These are phyloP conservation scores for Mycalesis mineus DNA, from an alignment of 2,888 invertebrate species.

Conservation along the genomic window DNA sequence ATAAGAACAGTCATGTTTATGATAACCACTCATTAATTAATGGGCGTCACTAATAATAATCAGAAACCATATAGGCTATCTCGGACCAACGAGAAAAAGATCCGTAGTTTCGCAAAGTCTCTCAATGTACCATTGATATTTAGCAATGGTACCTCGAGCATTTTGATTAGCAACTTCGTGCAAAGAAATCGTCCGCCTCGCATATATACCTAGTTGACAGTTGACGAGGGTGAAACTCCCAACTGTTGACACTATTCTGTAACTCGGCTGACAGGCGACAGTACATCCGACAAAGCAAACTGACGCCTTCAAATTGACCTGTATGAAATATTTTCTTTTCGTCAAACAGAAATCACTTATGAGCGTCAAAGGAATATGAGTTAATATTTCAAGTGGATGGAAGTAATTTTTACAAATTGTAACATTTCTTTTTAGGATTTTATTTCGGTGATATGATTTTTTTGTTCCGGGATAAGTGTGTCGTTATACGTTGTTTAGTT, in stretches of 20 bases:
- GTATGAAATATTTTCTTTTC: neutral
- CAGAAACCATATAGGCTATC: no score
- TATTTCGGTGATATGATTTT: neutral
- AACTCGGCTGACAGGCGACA: neutral
- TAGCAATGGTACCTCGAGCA: no score
- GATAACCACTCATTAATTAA: no score
- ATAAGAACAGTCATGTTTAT: no score
- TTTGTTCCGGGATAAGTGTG: neutral
- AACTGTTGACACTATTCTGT: slow-evolving; percentile 3
- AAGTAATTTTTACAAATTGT: no score
- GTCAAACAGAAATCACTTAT: neutral
- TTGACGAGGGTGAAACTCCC: slow-evolving; percentile 2
- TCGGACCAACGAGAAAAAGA: no score
- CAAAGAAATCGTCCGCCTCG: neutral
- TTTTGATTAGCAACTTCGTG: neutral
- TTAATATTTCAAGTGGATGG: neutral
- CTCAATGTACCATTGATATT: neutral
- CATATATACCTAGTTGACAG: neutral
- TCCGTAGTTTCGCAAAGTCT: no score
- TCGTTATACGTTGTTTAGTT: no score
- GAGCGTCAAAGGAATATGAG: neutral
- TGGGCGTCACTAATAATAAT: no score
- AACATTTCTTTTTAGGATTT: no score
- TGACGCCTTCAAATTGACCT: slow-evolving; percentile 1
- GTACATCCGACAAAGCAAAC: slow-evolving; percentile 3